Percentiles rank a stretch among this genome's conserved stretches.
These are phyloP conservation scores for Caenorhabditis panamensis DNA, from an alignment of 2,888 invertebrate species.

Conservation along the genomic window DNA sequence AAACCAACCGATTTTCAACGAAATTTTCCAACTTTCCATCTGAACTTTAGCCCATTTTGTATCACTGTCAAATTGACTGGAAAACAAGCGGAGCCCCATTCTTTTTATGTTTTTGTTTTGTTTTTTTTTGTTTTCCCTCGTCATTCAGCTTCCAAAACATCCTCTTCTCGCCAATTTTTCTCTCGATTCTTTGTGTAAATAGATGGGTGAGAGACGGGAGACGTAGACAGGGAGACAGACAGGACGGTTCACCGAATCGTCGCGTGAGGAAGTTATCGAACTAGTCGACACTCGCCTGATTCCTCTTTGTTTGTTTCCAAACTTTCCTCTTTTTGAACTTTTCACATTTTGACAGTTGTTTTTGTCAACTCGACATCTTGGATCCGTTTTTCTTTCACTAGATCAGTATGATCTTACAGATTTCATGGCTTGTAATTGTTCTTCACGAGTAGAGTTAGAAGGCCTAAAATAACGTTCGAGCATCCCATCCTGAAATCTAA, in stretches of 20 bases:
- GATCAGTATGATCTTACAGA: too few relatives aligned
- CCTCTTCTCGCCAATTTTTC: background rate
- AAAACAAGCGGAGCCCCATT: background rate
- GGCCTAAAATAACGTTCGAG: too few relatives aligned
- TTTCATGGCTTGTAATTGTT: too few relatives aligned
- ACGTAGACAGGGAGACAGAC: conserved; percentile 12
- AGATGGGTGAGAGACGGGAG: conserved; percentile 31
- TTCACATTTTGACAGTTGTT: too few relatives aligned
- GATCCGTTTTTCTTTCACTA: too few relatives aligned
- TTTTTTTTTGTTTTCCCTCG: background rate
- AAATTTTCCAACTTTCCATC: too few relatives aligned
- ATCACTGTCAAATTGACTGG: background rate
- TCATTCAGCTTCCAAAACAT: conserved; percentile 41
- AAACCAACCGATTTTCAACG: background rate
- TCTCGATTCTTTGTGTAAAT: conserved; percentile 28
- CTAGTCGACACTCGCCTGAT: background rate
- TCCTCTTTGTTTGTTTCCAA: conserved; percentile 2
- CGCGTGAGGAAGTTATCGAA: conserved; percentile 5
- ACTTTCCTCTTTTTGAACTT: conserved; percentile 6
- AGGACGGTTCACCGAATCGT: conserved; percentile 11
- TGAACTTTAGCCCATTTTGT: background rate
- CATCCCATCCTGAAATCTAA: conserved; percentile 2
- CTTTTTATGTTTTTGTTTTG: background rate
- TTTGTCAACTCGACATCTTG: too few relatives aligned
- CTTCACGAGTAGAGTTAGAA: too few relatives aligned